Base-by-base conservation (phyloP, 1,140 invertebrate species). In the Drosophila pectinifera region DNA sequence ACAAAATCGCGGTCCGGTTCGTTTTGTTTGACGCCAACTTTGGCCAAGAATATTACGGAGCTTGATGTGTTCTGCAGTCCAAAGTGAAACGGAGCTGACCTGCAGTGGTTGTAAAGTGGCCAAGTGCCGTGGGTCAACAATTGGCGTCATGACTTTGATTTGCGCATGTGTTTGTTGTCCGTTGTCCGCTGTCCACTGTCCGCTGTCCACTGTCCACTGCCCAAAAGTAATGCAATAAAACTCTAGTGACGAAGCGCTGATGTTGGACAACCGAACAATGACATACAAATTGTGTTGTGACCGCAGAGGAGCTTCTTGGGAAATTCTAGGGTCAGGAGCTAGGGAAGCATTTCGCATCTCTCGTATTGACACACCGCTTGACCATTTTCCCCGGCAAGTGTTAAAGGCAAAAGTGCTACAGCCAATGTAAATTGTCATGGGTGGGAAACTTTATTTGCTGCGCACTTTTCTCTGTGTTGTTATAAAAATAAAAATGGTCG, bases 221-320 rank as follows among this genome's bases (percentile, higher is more conserved):
- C 26, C 38, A 56, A 80, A 77, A 57, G 62, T 70, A 80, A 81
- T 81, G 68, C 82, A 81, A 85, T 85, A 80, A 86, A 85, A 78
- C 39, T 69, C 56, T 46, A 53, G 56, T 53, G 73, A 69, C 73
- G 56, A 69, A 51, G 56, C 74, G 20, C 45, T 56, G 54, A 76
- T 42, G 57, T 49, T 18, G 34, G 45, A 59, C 49, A 51, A 62
- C 57, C 68, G 57, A 67, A 54, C 65, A 88, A 88, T 79, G 83
- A 88, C 65, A 86, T 48, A 82, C 75, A 88, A 88, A 83, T 86
- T 83, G 75, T 86, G 67, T 70, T 75, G 74, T 82, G 74, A 81
- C 83, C 82, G 65, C 69, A 73, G 49, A 56, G 78, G 42, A 38
- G 7, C 20, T 26, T 31, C 26, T 39, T 20, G 38, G 34, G 8